A percentile compares a stretch with the other conserved stretches of the same genome.
These are phyloP conservation scores for Anodontia alba DNA, from an alignment of 2,888 invertebrate genomes.

Conservation along the genomic window DNA sequence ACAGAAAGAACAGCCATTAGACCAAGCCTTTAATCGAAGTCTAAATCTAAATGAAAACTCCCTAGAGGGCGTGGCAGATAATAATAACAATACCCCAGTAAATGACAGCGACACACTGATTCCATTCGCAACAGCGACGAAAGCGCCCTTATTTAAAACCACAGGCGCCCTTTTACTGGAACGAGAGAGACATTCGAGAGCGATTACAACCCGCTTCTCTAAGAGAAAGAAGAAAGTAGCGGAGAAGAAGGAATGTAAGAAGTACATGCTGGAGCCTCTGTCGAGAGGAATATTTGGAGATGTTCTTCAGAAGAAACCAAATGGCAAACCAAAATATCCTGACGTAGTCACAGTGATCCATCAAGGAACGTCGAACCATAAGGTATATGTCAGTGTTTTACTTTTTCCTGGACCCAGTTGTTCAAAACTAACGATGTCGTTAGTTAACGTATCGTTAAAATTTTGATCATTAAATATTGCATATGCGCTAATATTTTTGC, in stretches of 20 bases:
- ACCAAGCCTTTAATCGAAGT: too few relatives aligned
- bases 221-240: neutral
- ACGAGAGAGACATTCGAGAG: neutral
- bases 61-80: too few relatives aligned
- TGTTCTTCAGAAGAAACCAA: constrained; percentile 6
- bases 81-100: neutral
- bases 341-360: neutral
- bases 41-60: too few relatives aligned
- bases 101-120: neutral
- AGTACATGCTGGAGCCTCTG: neutral
- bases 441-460: too few relatives aligned
- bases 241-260: neutral
- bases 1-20: too few relatives aligned
- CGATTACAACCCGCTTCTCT: too few relatives aligned
- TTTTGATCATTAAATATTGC: too few relatives aligned
- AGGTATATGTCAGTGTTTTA: too few relatives aligned
- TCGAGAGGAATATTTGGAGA: neutral
- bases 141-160: neutral
- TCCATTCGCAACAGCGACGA: neutral
- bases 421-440: too few relatives aligned
- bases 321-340: constrained; percentile 10
- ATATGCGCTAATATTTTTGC: too few relatives aligned
- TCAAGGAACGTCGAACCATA: neutral
- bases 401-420: too few relatives aligned
- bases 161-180: neutral